A percentile compares a stretch with the other conserved stretches of the same genome.
phyloP scores from a whole-genome alignment of 2,113 vertebrate species.

The Salvelinus alpinus region DNA sequence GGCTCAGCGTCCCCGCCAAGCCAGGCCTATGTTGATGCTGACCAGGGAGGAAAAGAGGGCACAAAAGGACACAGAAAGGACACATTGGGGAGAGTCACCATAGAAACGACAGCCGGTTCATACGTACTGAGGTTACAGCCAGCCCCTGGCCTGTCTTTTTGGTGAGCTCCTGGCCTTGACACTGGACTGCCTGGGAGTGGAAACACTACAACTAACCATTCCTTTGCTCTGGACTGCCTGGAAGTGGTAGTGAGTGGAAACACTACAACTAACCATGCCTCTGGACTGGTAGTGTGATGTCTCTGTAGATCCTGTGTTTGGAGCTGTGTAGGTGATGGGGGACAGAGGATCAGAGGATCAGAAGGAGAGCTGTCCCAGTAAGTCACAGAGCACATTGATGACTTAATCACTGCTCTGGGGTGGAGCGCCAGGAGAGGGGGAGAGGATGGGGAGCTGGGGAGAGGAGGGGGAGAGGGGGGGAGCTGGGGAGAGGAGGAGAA shows the following conservation, averaged over 20 bases:
- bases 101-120: neutral
- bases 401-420: slow-evolving; percentile 26
- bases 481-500: too few species aligned
- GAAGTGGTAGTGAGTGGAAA: too few species aligned
- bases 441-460: slow-evolving; percentile 12
- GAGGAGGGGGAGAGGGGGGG: too few species aligned
- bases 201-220: slow-evolving; percentile 16
- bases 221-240: too few species aligned
- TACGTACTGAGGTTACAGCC: too few species aligned
- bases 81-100: neutral
- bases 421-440: neutral
- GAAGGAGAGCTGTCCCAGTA: neutral
- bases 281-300: too few species aligned
- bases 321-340: too few species aligned
- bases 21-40: slow-evolving; percentile 40
- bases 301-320: too few species aligned
- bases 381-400: slow-evolving; percentile 3
- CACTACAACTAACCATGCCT: too few species aligned
- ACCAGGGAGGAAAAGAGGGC: slow-evolving; percentile 37
- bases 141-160: too few species aligned
- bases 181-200: neutral
- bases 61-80: slow-evolving; percentile 22
- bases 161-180: too few species aligned
- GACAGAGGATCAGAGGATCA: too few species aligned
- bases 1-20: slow-evolving; percentile 14